phyloP scores from a whole-genome alignment of 2,797 vertebrate genomes.

The Myotis planiceps region DNA sequence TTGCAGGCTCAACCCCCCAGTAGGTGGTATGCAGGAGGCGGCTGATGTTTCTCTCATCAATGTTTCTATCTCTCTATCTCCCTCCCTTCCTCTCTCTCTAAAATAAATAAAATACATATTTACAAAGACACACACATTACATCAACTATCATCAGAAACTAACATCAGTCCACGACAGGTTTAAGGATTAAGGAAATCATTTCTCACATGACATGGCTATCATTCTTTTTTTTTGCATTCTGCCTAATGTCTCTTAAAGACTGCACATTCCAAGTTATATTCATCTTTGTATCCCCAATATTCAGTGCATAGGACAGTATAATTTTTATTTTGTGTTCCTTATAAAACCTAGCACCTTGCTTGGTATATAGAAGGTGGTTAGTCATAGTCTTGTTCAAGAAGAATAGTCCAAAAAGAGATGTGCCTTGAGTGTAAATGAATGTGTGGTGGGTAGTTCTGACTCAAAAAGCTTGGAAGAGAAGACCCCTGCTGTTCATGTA shows the following conservation, averaged over 20 bases:
- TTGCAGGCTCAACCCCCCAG: too few relatives aligned
- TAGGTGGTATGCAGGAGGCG: too few relatives aligned
- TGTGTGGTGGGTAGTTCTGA: not conserved
- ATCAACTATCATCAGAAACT: not conserved
- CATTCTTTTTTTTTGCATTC: not conserved
- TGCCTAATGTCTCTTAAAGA: not conserved
- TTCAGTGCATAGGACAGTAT: not conserved
- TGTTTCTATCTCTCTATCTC: too few relatives aligned
- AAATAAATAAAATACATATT: too few relatives aligned
- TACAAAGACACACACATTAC: not conserved
- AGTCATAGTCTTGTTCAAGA: not conserved
- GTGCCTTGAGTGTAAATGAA: not conserved
- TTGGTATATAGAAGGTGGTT: not conserved
- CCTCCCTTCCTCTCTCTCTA: too few relatives aligned
- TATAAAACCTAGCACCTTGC: not conserved
- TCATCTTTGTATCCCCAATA: not conserved
- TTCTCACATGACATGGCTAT: not conserved
- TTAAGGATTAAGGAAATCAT: constrained; percentile 35
- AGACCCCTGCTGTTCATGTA: not conserved
- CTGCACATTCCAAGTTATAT: not conserved
- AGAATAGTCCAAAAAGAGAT: not conserved
- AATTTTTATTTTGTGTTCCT: constrained; percentile 39
- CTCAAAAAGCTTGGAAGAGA: not conserved
- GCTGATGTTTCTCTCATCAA: too few relatives aligned
- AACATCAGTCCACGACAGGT: not conserved